These are phyloP conservation scores for Sesia bembeciformis DNA, from an alignment of 2,888 invertebrate genomes.

Conservation along the genomic window DNA sequence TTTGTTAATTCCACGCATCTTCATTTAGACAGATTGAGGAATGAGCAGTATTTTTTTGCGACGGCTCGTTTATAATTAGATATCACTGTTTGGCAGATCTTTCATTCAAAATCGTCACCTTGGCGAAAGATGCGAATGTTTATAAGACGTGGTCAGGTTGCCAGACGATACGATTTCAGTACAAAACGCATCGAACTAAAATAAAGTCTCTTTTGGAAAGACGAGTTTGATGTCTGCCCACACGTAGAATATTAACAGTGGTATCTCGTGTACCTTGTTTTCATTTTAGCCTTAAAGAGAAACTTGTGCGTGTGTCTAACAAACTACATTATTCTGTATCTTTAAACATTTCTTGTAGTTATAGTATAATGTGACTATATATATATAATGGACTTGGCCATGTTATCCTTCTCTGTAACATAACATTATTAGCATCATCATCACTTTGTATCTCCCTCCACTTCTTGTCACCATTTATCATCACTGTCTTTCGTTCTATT, in stretches of 20 bases:
- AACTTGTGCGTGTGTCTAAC: no score
- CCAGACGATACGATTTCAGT: conserved; percentile 25
- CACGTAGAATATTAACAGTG: conserved; percentile 1
- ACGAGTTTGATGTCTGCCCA: conserved; percentile 5
- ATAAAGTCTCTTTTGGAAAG: conserved; percentile 2
- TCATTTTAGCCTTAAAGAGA: no score
- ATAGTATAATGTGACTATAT: no score
- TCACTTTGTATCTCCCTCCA: no score
- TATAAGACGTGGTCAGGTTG: conserved; percentile 17
- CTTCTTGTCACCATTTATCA: no score
- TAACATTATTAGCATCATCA: no score
- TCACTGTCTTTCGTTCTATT: no score
- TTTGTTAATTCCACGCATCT: conserved; percentile 26
- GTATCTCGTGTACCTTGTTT: no score
- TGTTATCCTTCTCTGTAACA: no score
- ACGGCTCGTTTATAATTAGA: conserved; percentile 48
- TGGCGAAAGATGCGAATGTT: conserved; percentile 30
- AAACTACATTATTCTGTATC: no score
- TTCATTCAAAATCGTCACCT: conserved; percentile 42
- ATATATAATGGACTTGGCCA: no score
- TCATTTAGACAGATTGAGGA: conserved; percentile 33
- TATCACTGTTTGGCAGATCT: conserved; percentile 45
- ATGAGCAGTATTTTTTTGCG: conserved; percentile 32
- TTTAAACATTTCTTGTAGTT: no score
- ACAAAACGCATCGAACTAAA: conserved; percentile 13